phyloP scores from a whole-genome alignment of 2,888 invertebrate genomes.

The Crematogaster levior region DNA sequence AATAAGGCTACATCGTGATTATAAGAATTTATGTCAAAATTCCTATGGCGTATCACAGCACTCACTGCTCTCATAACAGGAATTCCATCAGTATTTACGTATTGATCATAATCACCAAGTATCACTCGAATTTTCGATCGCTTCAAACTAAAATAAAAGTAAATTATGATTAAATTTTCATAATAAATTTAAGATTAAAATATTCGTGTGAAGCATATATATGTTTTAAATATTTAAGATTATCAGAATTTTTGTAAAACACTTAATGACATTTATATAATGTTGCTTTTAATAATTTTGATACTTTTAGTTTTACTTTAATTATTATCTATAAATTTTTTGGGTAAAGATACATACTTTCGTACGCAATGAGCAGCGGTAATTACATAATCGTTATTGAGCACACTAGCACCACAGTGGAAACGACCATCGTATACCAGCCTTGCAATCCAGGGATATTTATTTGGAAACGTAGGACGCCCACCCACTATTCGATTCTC shows the following conservation, averaged over 20 bases:
- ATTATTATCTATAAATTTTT: background rate
- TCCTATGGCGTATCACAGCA: slow-evolving; percentile 92
- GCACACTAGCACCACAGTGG: slow-evolving; percentile 94
- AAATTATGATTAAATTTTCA: background rate
- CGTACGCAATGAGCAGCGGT: slow-evolving; percentile 95
- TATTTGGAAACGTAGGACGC: slow-evolving; percentile 92
- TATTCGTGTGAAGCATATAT: background rate
- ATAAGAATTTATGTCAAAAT: slow-evolving; percentile 94
- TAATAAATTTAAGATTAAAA: background rate
- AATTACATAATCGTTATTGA: slow-evolving; percentile 94
- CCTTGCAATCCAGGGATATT: slow-evolving; percentile 95
- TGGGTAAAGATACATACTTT: slow-evolving; percentile 87
- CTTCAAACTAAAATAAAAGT: slow-evolving; percentile 88
- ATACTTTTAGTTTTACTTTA: background rate
- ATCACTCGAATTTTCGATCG: slow-evolving; percentile 93
- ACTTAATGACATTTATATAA: background rate
- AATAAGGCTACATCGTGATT: slow-evolving; percentile 95
- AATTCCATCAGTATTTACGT: slow-evolving; percentile 91
- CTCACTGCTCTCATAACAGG: slow-evolving; percentile 94
- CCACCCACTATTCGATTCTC: slow-evolving; percentile 96
- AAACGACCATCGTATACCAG: slow-evolving; percentile 95
- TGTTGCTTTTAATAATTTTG: background rate
- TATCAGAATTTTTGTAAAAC: background rate
- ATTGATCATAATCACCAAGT: slow-evolving; percentile 94
- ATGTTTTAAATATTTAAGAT: background rate